These are phyloP conservation scores for Myathropa florea DNA, from an alignment of 2,888 invertebrate genomes.

Conservation along the genomic window DNA sequence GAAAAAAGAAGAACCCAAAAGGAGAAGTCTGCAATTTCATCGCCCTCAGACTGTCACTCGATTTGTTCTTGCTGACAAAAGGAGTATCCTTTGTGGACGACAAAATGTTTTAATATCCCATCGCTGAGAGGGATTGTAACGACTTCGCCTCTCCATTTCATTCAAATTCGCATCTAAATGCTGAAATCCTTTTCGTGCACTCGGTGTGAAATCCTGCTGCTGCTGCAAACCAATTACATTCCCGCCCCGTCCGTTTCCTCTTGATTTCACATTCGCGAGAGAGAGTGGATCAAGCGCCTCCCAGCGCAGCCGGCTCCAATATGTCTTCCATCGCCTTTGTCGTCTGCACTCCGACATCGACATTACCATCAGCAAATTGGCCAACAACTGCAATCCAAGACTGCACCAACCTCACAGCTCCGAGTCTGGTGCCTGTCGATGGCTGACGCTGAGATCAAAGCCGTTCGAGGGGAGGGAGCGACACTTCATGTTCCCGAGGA, in stretches of 20 bases:
- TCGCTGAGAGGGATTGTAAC: background rate
- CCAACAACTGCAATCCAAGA: constrained; percentile 36
- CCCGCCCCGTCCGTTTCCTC: background rate
- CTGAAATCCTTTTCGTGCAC: background rate
- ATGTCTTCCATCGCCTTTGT: background rate
- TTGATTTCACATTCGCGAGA: background rate
- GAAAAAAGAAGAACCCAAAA: too few relatives aligned
- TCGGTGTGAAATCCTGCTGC: background rate
- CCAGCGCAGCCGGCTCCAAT: too few relatives aligned
- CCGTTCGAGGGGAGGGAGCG: constrained; percentile 2
- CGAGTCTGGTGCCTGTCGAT: background rate
- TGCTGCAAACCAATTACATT: background rate
- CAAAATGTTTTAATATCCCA: background rate
- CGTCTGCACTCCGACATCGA: constrained; percentile 24
- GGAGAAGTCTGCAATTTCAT: too few relatives aligned
- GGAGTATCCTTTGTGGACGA: background rate
- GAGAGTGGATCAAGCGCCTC: too few relatives aligned
- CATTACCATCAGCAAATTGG: constrained; percentile 32
- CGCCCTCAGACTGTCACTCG: background rate
- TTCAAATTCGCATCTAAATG: background rate
- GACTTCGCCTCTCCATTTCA: background rate
- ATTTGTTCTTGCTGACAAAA: background rate
- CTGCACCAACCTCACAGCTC: constrained; percentile 3
- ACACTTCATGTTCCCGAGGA: background rate
- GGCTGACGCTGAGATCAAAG: constrained; percentile 37